Conservation (phyloP, 53 echinoderm and acorn worm genomes). For the Stichopus horrens region DNA sequence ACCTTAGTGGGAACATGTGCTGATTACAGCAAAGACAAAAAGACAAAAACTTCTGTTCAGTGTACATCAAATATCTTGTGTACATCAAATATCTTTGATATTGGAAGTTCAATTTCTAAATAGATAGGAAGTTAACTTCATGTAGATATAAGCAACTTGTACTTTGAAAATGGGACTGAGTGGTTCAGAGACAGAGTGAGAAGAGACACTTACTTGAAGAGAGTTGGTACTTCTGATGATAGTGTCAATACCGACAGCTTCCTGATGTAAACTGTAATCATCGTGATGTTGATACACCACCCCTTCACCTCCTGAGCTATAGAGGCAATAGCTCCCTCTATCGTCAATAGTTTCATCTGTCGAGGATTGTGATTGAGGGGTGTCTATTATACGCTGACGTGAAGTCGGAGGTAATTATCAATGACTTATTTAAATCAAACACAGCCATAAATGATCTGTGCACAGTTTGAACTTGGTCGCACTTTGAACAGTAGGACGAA, state of each 20-base stretch:
- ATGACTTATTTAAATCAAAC: no score
- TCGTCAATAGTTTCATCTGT: background rate
- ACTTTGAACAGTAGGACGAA: background rate
- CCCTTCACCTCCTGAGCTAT: constrained; percentile 97
- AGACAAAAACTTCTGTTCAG: background rate
- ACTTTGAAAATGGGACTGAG: background rate
- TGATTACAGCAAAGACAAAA: constrained; percentile 33
- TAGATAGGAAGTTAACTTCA: no score
- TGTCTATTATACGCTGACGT: no score
- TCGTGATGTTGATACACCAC: constrained; percentile 78
- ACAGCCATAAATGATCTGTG: background rate
- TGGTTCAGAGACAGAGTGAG: background rate
- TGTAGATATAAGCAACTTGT: no score
- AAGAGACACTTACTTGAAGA: constrained; percentile 50
- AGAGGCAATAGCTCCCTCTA: constrained; percentile 39
- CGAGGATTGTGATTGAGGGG: background rate
- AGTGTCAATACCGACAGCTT: constrained; percentile 66
- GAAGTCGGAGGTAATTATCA: no score
- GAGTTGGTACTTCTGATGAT: constrained; percentile 74
- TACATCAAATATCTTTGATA: background rate
- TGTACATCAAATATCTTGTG: background rate
- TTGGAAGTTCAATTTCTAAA: no score
- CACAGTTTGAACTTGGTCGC: background rate
- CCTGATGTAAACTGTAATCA: constrained; percentile 56
- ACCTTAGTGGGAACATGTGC: constrained; percentile 81